Percentiles rank a stretch among this genome's conserved stretches.
Evolutionary conservation across 2,888 invertebrate genomes (phyloP).

Genomic region (Sialis lutaria): DNA sequence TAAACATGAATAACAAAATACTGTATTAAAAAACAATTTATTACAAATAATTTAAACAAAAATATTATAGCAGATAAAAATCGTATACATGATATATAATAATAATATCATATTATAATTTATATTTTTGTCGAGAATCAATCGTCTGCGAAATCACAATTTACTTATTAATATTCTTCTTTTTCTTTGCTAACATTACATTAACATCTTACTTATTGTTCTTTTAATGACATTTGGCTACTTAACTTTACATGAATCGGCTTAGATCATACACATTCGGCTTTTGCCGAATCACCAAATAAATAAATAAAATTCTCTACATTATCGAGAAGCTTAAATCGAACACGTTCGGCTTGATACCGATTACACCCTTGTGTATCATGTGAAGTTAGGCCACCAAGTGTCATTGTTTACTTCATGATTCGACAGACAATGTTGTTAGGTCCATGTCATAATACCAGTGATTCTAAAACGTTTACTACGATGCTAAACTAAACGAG

Average conservation of each 20-base stretch:
- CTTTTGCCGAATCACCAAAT: too few relatives aligned
- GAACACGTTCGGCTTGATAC: too few relatives aligned
- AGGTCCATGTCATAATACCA: background rate
- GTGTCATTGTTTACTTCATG: too few relatives aligned
- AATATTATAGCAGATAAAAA: conserved; percentile 5
- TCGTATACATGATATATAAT: conserved; percentile 6
- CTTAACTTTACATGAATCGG: background rate
- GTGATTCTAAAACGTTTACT: background rate
- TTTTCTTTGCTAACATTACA: background rate
- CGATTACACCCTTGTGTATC: too few relatives aligned
- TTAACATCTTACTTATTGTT: background rate
- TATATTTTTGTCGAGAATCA: background rate
- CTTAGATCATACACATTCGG: background rate
- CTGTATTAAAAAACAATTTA: background rate
- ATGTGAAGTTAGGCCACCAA: too few relatives aligned
- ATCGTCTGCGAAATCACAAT: background rate
- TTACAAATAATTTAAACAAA: conserved; percentile 6
- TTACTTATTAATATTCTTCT: background rate
- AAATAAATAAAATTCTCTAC: too few relatives aligned
- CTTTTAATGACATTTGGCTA: background rate
- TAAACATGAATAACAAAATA: too few relatives aligned
- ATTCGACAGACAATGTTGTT: background rate
- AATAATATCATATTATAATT: conserved; percentile 1
- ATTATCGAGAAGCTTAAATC: too few relatives aligned
- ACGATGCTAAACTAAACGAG: background rate